Conservation (phyloP, 2,113 vertebrate species). For the Dromas ardeola region DNA sequence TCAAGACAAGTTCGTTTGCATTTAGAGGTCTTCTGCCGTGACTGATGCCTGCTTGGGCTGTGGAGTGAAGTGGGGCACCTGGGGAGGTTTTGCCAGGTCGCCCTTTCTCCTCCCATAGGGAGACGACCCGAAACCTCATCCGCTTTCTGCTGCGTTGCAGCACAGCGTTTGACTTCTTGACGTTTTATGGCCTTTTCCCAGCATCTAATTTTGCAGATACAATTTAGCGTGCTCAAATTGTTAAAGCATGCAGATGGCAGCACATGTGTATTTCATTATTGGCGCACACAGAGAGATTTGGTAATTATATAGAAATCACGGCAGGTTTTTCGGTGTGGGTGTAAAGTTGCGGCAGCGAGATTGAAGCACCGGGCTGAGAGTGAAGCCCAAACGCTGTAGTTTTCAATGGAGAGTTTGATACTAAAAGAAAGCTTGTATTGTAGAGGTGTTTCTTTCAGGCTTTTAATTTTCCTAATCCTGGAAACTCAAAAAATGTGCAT, state of each 20-base stretch:
- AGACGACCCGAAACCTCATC: background rate
- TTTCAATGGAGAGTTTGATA: background rate
- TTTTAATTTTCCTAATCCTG: background rate
- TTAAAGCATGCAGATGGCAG: background rate
- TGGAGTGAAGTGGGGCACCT: background rate
- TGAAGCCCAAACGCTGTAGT: background rate
- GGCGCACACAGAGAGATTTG: background rate
- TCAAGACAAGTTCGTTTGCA: rapidly evolving
- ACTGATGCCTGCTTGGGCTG: background rate
- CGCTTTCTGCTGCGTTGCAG: background rate
- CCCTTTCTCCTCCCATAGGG: background rate
- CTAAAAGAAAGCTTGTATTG: background rate
- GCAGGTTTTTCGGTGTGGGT: background rate
- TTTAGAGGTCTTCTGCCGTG: background rate
- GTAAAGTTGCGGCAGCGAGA: background rate
- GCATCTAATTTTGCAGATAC: background rate
- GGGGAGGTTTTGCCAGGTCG: rapidly evolving
- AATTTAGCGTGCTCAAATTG: background rate
- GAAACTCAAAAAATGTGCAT: background rate
- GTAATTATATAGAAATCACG: background rate
- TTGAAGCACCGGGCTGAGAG: background rate
- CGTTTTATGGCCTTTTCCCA: background rate
- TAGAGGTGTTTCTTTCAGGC: background rate
- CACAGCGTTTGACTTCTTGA: background rate
- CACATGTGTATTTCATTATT: background rate